Evolutionary conservation across 2,888 invertebrate genomes (phyloP), one percentile per base, ranked within the genome.

Genomic region (Archips crataeganus): DNA sequence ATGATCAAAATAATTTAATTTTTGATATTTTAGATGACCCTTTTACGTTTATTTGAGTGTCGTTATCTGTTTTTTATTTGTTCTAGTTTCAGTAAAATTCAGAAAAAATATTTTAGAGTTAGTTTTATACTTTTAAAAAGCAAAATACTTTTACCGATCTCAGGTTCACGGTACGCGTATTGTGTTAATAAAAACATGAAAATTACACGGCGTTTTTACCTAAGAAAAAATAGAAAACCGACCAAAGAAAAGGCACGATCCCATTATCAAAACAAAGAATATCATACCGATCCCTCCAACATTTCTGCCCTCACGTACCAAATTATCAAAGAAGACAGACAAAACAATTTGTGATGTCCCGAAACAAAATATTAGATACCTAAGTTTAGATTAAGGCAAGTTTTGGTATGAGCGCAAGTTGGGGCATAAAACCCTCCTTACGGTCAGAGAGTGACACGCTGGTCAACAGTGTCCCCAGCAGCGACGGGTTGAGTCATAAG

Each of bases 341-440:
- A 62, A 62, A 72, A 67, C 67, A 72, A 67, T 62, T 62, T 62
- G 54, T 5, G 57, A 65, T 74, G 59, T 42, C 54, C 59, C 59
- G 39, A 54, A 54, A 62, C 77, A 77, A 76, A 61, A 73, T 74
- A 61, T 75, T 75, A 74, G 76, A 74, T 74, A 51, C n/a, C 54
- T 54, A 75, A 78, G 78, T 76, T 70, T 76, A 77, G 77, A 79
- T 79, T 76, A 78, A 73, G 73, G 73, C 68, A 64, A 69, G 72
- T 72, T 72, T 63, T 62, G 67, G 67, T 68, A 32, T 62, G 67
- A 62, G 64, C 75, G 67, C 79, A 85, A 87, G 84, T 86, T 86
- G 80, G 81, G 81, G 71, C 82, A 83, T 87, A 86, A 87, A 87
- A 82, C 89, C 87, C 85, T 86, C 89, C 90, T 90, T 89, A 90